Base-by-base conservation (phyloP, 2,888 invertebrate species). In the Eretmocerus hayati region DNA sequence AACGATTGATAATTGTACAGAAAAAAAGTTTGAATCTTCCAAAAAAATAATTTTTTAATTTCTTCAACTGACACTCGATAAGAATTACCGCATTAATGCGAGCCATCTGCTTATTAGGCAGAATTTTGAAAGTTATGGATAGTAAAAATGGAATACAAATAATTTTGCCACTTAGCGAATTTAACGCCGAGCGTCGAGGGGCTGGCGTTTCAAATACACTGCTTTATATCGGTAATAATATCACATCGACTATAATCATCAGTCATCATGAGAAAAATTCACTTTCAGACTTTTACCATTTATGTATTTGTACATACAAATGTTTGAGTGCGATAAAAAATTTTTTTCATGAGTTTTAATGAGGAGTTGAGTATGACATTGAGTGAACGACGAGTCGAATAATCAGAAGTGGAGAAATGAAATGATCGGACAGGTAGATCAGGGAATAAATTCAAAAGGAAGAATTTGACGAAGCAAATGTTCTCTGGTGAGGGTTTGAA, bases 251-350 rank as follows among this genome's bases (percentile, higher is more conserved):
- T 20, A 16, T 26, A 33, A 16, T 18, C 22, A 33, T 19, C n/a
- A 39, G 22, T 16, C 9, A 18, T 18, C n/a, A 23, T 30, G 40
- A 45, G 42, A 42, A 50, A 43, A 35, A 48, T 31, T 46, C 39
- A 52, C 39, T 44, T 46, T 48, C 38, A 48, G 23, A 31, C 42
- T 46, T 48, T 48, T 36, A 39, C 44, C n/a, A 50, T 47, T 38
- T 42, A 50, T 44, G 42, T 53, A 60, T 58, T 58, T 58, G 54
- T 57, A 59, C 57, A 58, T 60, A 58, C 56, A 58, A 58, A 60
- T 56, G 57, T 58, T 58, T 58, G 56, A 57, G 56, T 58, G 53
- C 49, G 52, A 55, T 53, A 48, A 46, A 52, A 54, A 52, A 54
- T 42, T 36, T 48, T 33, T 50, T 47, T 42, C 48, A 46, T 42